Conservation (phyloP, 2,797 vertebrate genomes). For the Amniataba percoides region DNA sequence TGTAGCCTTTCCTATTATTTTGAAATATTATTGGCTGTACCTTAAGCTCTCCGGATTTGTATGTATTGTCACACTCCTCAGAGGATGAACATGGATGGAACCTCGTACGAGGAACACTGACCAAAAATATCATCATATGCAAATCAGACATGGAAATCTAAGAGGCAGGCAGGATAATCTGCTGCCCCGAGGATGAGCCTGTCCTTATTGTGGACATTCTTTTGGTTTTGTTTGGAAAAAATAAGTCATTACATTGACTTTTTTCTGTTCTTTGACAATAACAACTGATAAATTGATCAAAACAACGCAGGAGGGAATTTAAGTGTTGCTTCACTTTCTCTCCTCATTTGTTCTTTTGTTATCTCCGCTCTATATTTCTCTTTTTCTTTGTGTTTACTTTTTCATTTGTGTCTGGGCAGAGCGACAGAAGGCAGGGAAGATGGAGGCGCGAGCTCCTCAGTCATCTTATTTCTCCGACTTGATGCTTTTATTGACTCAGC, state of each 20-base stretch:
- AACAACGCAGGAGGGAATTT: neutral
- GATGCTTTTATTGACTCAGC: slow-evolving; percentile 80
- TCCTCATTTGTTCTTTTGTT: slow-evolving; percentile 11
- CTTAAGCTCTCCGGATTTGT: neutral
- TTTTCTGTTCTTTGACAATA: neutral
- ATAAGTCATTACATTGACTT: too few species aligned
- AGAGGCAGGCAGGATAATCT: too few species aligned
- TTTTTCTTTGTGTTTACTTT: slow-evolving; percentile 26
- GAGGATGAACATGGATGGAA: neutral
- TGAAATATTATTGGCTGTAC: neutral
- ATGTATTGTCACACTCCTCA: neutral
- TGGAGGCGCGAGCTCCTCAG: slow-evolving; percentile 40
- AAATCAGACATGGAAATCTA: too few species aligned
- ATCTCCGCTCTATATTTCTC: neutral
- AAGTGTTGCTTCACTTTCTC: neutral
- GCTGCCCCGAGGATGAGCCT: too few species aligned
- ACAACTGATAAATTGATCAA: neutral
- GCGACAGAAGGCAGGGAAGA: slow-evolving; percentile 55
- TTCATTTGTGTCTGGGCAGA: slow-evolving; percentile 37
- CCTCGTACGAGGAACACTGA: neutral
- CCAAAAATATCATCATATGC: too few species aligned
- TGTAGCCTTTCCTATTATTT: neutral
- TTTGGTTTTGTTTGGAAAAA: too few species aligned
- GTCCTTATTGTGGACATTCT: too few species aligned
- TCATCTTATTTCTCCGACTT: slow-evolving; percentile 58